phyloP scores from a whole-genome alignment of 2,113 vertebrate genomes.

The Microtus oregoni region DNA sequence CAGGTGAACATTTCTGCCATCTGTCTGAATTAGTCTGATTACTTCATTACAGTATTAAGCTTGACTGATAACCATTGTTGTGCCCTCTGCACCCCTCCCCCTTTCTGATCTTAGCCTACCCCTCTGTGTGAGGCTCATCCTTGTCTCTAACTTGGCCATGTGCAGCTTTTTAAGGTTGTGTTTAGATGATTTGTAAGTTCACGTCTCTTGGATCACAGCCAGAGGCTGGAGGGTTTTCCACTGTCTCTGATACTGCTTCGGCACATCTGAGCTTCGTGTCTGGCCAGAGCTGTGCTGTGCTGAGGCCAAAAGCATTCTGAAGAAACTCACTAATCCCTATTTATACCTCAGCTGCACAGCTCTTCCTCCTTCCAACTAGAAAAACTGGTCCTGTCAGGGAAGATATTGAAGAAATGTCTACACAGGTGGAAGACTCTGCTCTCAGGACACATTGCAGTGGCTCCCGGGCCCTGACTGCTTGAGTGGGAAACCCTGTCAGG shows the following conservation, averaged over 20 bases:
- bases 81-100: neutral
- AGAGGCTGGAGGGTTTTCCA: neutral
- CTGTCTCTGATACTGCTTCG: neutral
- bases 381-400: slow-evolving; percentile 45
- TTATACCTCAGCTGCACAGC: slow-evolving; percentile 26
- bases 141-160: neutral
- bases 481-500: neutral
- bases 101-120: neutral
- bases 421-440: neutral
- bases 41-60: slow-evolving; percentile 1
- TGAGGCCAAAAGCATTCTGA: neutral
- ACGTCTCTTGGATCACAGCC: slow-evolving; percentile 2
- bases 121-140: neutral
- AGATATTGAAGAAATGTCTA: slow-evolving; percentile 25
- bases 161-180: slow-evolving; percentile 19
- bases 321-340: slow-evolving; percentile 29
- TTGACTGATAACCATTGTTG: neutral
- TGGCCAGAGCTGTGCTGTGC: neutral
- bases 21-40: slow-evolving; percentile 34
- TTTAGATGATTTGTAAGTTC: neutral
- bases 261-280: neutral
- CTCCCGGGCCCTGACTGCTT: neutral
- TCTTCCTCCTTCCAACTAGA: slow-evolving; percentile 44
- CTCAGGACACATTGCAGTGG: neutral
- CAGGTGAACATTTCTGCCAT: neutral